Evolutionary conservation across 2,888 invertebrate genomes (phyloP).

Genomic region (Sminthurinus aureus): DNA sequence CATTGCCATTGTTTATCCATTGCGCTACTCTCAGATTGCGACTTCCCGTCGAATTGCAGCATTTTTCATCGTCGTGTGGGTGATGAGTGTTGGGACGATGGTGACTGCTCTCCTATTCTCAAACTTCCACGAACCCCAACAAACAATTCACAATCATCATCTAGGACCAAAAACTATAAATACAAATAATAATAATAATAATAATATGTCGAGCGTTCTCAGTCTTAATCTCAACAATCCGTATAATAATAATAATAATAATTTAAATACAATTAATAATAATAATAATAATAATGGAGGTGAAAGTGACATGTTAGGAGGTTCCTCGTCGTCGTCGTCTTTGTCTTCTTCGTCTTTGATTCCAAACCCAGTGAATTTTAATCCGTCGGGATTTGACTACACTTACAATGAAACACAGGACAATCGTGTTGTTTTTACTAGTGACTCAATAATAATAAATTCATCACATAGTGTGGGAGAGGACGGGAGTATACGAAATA

Average conservation of each 20-base stretch:
- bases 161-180: neutral
- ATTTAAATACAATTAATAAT: neutral
- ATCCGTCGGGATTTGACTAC: neutral
- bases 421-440: neutral
- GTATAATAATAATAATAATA: no score
- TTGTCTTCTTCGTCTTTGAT: neutral
- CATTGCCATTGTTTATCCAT: slow-evolving; percentile 80
- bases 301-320: neutral
- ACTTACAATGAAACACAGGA: slow-evolving; percentile 12
- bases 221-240: no score
- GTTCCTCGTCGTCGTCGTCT: neutral
- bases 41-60: slow-evolving; percentile 75
- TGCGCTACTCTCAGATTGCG: slow-evolving; percentile 80
- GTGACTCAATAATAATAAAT: neutral
- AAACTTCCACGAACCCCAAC: slow-evolving; percentile 32
- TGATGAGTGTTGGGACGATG: slow-evolving; percentile 57
- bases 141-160: neutral
- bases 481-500: neutral
- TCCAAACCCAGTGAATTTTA: neutral
- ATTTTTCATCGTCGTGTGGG: slow-evolving; percentile 73
- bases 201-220: no score
- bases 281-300: neutral
- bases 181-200: neutral
- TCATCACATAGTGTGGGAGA: neutral
- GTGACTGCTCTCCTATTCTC: slow-evolving; percentile 57